Evolutionary conservation across 2,797 vertebrate genomes (phyloP).

Genomic region (Esox lucius): DNA sequence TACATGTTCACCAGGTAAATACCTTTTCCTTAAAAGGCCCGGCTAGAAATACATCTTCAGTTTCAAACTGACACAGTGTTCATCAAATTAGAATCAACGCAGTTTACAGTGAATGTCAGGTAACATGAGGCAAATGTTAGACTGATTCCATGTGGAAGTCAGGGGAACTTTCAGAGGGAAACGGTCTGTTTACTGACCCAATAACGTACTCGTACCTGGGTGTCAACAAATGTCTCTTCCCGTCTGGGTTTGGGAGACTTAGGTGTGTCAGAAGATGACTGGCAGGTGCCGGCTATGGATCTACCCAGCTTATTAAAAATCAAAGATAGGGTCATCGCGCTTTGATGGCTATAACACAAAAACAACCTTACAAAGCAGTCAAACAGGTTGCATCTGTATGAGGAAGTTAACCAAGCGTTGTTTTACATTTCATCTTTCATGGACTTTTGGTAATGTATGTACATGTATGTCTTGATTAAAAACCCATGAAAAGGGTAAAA

Average conservation of each 20-base stretch:
- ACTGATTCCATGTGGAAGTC: not conserved
- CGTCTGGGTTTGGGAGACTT: not conserved
- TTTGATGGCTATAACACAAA: constrained; percentile 24
- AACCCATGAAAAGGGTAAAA: constrained; percentile 55
- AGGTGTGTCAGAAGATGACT: constrained; percentile 14
- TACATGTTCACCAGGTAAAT: constrained; percentile 40
- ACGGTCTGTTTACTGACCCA: constrained; percentile 9
- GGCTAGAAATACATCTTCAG: constrained; percentile 33
- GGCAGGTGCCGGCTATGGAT: constrained; percentile 16
- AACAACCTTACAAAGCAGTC: constrained; percentile 19
- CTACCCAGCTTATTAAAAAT: constrained; percentile 13
- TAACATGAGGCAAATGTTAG: not conserved
- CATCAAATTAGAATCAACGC: not conserved
- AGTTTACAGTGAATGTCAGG: too few relatives aligned
- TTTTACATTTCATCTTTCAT: constrained; percentile 2
- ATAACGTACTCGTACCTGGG: constrained; percentile 16
- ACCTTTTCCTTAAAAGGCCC: constrained; percentile 30
- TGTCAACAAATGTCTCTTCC: not conserved
- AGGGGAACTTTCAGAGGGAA: not conserved
- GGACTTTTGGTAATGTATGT: constrained; percentile 49
- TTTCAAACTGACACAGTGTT: not conserved
- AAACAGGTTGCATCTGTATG: constrained; percentile 8
- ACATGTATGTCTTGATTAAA: constrained; percentile 34
- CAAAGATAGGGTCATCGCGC: constrained; percentile 12
- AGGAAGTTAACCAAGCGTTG: constrained; percentile 13